Base-by-base conservation (phyloP, 1,140 invertebrate species). In the Drosophila punjabiensis region DNA sequence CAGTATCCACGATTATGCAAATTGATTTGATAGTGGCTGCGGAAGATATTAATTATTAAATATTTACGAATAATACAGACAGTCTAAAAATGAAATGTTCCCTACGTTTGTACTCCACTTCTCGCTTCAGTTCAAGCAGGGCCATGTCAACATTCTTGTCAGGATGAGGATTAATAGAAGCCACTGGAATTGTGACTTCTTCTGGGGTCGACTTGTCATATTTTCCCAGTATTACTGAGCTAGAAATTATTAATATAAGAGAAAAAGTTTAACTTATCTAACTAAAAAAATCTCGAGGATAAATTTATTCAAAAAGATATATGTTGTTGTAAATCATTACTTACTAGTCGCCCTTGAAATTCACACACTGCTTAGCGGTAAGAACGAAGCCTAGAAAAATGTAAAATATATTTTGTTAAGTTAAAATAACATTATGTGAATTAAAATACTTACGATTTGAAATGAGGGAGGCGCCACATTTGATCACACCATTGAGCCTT, bases 1-100 rank as follows among this genome's bases (percentile, higher is more conserved):
- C 32, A 35, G 52, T 2, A 7, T 55, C 52, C 11, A 14, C 52
- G 13, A 55, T 55, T 35, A 55, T 55, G 35, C 52, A 55, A 14
- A 55, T 55, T 8, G 52, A 11, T 35, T 55, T 55, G 4, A 55
- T 55, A 20, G 13, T 55, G 7, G 52, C 52, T 55, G 52, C 13
- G 32, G 4, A 55, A 4, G 11, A 30, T 0, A 55, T 8, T 35
- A 9, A 4, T 1, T 35, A 14, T 55, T 9, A 20, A 14, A 55
- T 20, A 20, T 14, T 9, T 14, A 14, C 0, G 0, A 18, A 33
- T n/a, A 50, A 16, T 30, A 30, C 14, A 28, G 1, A 28, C 3
- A 50, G 14, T 10, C 2, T 11, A 5, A 11, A n/a, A 20, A 35
- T 55, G 0, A 20, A 35, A 20, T 8, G 7, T 9, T 20, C 35